A percentile compares a stretch with the other conserved stretches of the same genome.
Evolutionary conservation across 2,113 vertebrate genomes (phyloP).

Genomic region (Isichthys henryi): DNA sequence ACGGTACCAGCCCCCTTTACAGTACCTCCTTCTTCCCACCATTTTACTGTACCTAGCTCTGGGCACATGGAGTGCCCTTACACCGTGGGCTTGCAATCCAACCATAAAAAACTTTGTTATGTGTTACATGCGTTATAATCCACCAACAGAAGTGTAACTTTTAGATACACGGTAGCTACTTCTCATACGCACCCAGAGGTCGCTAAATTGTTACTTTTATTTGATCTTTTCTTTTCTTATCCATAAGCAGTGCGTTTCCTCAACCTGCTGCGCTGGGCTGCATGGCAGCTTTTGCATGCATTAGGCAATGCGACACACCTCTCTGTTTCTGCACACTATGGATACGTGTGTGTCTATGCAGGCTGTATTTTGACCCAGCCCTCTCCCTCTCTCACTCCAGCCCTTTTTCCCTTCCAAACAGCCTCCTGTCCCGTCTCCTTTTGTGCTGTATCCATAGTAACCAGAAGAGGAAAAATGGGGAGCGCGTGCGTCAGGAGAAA

Average conservation of each 20-base stretch:
- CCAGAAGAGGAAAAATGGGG: conserved; percentile 34
- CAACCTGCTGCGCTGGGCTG: neutral
- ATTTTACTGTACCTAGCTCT: conserved; percentile 3
- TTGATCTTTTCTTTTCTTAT: neutral
- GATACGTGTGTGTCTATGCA: conserved; percentile 54
- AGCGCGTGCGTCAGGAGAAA: conserved; percentile 39
- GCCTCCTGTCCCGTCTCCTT: conserved; percentile 69
- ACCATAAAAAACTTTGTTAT: conserved; percentile 7
- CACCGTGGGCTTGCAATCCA: neutral
- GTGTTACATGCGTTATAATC: neutral
- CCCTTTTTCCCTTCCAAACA: conserved; percentile 46
- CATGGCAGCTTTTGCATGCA: neutral
- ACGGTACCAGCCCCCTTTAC: neutral
- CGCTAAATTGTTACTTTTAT: conserved; percentile 12
- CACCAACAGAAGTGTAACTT: neutral
- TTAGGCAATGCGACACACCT: conserved; percentile 5
- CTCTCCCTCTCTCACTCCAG: conserved; percentile 42
- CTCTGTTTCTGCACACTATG: conserved; percentile 22
- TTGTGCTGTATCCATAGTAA: conserved; percentile 70
- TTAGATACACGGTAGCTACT: neutral
- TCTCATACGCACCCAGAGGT: neutral
- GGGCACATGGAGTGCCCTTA: conserved; percentile 3
- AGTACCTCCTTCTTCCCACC: conserved; percentile 1
- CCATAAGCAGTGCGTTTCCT: neutral
- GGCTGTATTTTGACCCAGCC: conserved; percentile 54